Evolutionary conservation across 2,888 invertebrate species (phyloP).

Genomic region (Hemicrepidius hirtus): DNA sequence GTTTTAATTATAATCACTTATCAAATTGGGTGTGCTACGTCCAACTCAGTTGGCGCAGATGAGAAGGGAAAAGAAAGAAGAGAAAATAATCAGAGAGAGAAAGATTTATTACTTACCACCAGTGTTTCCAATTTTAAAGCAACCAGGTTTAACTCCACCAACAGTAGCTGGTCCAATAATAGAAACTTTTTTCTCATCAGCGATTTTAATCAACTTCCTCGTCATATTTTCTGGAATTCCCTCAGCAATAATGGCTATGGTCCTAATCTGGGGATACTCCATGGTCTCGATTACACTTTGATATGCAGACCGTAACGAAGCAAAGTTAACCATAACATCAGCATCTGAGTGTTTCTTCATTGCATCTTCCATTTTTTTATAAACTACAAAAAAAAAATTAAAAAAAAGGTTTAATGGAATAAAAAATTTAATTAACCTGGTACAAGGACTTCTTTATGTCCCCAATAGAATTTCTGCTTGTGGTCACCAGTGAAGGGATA

Average conservation of each 20-base stretch:
- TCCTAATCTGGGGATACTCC: constrained; percentile 94
- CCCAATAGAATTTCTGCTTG: constrained; percentile 99
- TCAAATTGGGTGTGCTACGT: no score
- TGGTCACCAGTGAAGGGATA: constrained; percentile 99
- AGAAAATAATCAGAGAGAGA: no score
- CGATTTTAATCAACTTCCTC: constrained; percentile 89
- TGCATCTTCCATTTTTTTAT: constrained; percentile 97
- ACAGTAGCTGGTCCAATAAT: constrained; percentile 90
- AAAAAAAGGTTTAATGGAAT: no score
- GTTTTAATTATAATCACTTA: no score
- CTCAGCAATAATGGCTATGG: constrained; percentile 98
- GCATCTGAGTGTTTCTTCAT: constrained; percentile 96
- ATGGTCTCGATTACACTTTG: constrained; percentile 97
- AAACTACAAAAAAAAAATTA: constrained; percentile 74
- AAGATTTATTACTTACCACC: constrained; percentile 83
- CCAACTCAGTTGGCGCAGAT: no score
- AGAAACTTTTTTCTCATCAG: constrained; percentile 81
- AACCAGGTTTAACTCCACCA: constrained; percentile 98
- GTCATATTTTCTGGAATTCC: constrained; percentile 99
- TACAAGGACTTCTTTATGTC: constrained; percentile 94
- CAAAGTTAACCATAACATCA: constrained; percentile 97
- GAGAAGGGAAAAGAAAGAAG: no score
- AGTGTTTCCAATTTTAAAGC: constrained; percentile 99
- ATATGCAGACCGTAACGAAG: constrained; percentile 97
- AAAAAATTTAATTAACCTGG: constrained; percentile 40